Conservation (phyloP, 2,113 vertebrate genomes). For the Phalacrocorax brasilianus region DNA sequence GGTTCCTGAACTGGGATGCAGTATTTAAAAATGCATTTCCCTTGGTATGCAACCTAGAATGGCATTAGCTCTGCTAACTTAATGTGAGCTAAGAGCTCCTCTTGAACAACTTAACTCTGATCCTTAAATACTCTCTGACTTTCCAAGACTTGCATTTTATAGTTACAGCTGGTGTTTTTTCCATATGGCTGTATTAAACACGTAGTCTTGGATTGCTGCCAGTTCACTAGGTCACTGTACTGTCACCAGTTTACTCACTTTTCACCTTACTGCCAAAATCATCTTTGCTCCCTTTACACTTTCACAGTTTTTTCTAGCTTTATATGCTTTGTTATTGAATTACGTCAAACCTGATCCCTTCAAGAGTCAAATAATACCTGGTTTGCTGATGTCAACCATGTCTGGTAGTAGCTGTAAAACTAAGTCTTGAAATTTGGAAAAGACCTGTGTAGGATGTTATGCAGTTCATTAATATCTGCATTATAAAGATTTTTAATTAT, state of each 20-base stretch:
- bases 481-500: not conserved
- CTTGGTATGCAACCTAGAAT: not conserved
- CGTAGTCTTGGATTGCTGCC: not conserved
- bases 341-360: not conserved
- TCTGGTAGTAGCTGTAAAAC: not conserved
- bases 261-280: not conserved
- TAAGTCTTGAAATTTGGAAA: not conserved
- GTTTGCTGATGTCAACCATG: not conserved
- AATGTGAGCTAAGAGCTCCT: not conserved
- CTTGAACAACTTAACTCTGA: not conserved
- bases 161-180: not conserved
- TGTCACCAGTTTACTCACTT: not conserved
- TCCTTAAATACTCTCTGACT: not conserved
- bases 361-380: not conserved
- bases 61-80: not conserved
- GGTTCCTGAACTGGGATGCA: not conserved
- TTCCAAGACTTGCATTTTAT: not conserved
- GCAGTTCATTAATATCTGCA: not conserved
- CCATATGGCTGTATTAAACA: not conserved
- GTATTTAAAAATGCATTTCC: not conserved
- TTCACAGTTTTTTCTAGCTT: not conserved
- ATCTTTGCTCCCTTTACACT: not conserved
- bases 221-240: not conserved
- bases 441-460: not conserved
- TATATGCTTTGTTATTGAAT: fast-evolving